phyloP scores from a whole-genome alignment of 2,888 invertebrate species.

The Athalia circularis region DNA sequence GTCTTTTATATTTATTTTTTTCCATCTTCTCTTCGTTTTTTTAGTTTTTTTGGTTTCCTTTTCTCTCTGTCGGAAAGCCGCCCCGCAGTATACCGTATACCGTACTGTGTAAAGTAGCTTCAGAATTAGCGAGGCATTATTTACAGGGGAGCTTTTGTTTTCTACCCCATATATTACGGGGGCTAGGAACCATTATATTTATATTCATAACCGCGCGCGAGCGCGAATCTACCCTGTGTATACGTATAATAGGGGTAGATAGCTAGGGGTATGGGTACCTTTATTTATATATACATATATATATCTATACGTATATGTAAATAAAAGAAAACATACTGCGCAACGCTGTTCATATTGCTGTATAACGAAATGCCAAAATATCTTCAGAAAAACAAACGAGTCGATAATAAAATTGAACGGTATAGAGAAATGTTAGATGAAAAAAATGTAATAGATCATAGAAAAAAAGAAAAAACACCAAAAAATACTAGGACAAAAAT shows the following conservation, averaged over 20 bases:
- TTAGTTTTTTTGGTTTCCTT: background rate
- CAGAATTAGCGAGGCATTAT: constrained; percentile 54
- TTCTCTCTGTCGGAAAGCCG: constrained; percentile 19
- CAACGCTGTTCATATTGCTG: too few species aligned
- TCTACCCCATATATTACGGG: constrained; percentile 53
- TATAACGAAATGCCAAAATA: background rate
- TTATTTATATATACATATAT: too few species aligned
- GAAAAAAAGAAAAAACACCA: too few species aligned
- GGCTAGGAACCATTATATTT: constrained; percentile 56
- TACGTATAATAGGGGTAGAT: constrained; percentile 41
- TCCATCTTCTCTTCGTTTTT: background rate
- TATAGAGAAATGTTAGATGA: too few species aligned
- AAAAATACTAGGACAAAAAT: too few species aligned
- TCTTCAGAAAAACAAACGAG: constrained; percentile 39
- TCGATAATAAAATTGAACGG: constrained; percentile 35
- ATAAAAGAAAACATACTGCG: too few species aligned
- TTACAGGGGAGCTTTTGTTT: constrained; percentile 57
- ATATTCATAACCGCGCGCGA: constrained; percentile 57
- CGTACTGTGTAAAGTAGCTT: constrained; percentile 5
- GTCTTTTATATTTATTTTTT: background rate
- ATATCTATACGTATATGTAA: too few species aligned
- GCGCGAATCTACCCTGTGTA: constrained; percentile 46
- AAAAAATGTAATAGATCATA: too few species aligned
- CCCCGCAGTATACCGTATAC: constrained; percentile 11
- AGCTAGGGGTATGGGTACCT: too few species aligned